Base-by-base conservation (phyloP, 2,113 vertebrate genomes). In the Phylloscopus trochiloides region DNA sequence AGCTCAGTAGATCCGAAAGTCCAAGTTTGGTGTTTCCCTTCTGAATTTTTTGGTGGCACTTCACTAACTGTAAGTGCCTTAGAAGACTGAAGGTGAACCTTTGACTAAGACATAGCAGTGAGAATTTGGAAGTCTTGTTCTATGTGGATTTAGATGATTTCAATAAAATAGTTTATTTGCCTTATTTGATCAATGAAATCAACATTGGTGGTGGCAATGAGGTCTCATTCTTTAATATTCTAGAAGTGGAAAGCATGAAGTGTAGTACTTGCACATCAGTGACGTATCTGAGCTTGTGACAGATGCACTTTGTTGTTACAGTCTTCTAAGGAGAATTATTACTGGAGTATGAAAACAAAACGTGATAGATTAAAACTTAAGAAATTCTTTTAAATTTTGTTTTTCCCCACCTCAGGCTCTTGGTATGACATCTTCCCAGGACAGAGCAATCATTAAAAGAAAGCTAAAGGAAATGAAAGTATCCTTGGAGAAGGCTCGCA, bases 401-500 rank as follows among this genome's bases (percentile, higher is more conserved):
- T 90, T 90, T 86, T 71, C 32, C 31, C n/a, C 50, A 28, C 77
- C 21, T 73, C 80, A 99, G 99, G 98, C 98, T 55, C 98, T 99
- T 51, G 99, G 99, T 65, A 98, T 99, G 68, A 95, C 97, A 29
- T 98, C 98, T 36, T 98, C 99, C 80, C 99, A 99, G 95, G 99
- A 99, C 80, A 98, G 99, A 74, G 97, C 98, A 12, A 55, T 99
- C 76, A 94, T 99, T 90, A 99, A 99, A 98, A 99, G 98, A 96
- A 99, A 99, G 92, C 97, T 99, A 75, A 99, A 99, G 97, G 99
- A 99, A 97, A 98, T 99, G 95, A 99, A 98, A 97, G 80, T 97
- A 48, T 97, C 98, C 81, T 97, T 99, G 94, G 99, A 99, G 94
- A 99, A 99, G 96, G 98, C 98, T 83, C 98, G 97, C 80, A 98